These are phyloP conservation scores for Anastrepha obliqua DNA, from an alignment of 1,140 invertebrate genomes.

Conservation along the genomic window DNA sequence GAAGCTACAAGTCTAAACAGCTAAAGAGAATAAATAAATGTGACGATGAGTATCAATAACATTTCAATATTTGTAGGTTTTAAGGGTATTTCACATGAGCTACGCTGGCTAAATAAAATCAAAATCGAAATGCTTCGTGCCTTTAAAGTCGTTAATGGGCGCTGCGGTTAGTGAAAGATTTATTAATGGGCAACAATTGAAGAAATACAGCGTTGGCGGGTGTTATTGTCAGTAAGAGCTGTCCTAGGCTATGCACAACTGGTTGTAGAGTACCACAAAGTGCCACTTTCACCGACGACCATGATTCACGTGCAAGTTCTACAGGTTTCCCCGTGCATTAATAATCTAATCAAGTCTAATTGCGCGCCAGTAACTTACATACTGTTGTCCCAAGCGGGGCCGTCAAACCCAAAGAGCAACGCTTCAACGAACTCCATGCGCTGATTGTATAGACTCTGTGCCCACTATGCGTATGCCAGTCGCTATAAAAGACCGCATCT, in stretches of 20 bases:
- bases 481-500: neutral
- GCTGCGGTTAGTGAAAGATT: too few relatives aligned
- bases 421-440: neutral
- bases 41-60: neutral
- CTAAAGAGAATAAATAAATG: constrained; percentile 1
- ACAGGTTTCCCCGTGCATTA: constrained; percentile 20
- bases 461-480: neutral
- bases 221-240: neutral
- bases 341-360: constrained; percentile 41
- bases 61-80: neutral
- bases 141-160: too few relatives aligned
- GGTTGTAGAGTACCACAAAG: neutral
- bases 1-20: neutral
- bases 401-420: neutral
- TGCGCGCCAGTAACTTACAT: neutral
- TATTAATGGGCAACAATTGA: too few relatives aligned
- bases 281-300: neutral
- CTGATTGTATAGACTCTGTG: neutral
- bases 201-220: too few relatives aligned
- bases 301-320: constrained; percentile 21
- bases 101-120: neutral
- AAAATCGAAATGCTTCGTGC: too few relatives aligned
- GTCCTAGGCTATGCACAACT: neutral
- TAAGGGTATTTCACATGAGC: neutral
- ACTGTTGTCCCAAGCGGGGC: neutral